Evolutionary conservation across 2,113 vertebrate genomes (phyloP).

Genomic region (Anguilla japonica): DNA sequence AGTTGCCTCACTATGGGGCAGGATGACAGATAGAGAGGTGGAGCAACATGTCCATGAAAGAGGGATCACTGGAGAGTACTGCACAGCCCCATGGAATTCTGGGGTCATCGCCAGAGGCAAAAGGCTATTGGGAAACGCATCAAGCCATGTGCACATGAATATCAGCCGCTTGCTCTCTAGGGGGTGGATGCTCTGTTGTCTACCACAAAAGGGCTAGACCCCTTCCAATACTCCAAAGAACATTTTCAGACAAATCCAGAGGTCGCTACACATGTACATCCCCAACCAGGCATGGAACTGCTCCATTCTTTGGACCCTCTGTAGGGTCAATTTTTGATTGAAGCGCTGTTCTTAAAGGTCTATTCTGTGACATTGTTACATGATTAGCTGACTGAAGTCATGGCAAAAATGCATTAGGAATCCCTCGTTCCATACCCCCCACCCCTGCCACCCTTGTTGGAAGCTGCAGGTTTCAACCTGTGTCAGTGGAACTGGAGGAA

Average conservation of each 20-base stretch:
- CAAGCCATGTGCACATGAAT: too few relatives aligned
- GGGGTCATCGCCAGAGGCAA: not conserved
- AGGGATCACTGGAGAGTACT: not conserved
- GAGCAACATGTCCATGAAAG: too few relatives aligned
- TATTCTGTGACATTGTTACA: not conserved
- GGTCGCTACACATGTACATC: too few relatives aligned
- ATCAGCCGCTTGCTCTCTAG: too few relatives aligned
- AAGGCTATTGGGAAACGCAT: not conserved
- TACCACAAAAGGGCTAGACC: too few relatives aligned
- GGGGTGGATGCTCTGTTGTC: too few relatives aligned
- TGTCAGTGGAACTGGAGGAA: not conserved
- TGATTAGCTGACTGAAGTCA: not conserved
- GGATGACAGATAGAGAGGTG: too few relatives aligned
- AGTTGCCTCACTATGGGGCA: too few relatives aligned
- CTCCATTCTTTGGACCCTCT: not conserved
- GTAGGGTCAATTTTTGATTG: not conserved
- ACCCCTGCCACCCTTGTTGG: not conserved
- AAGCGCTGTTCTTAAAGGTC: not conserved
- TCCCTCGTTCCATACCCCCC: not conserved
- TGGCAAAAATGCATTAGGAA: not conserved
- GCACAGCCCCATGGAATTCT: not conserved
- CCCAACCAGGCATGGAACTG: not conserved
- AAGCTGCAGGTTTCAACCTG: not conserved
- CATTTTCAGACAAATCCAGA: not conserved
- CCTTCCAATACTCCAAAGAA: not conserved